Conservation (phyloP, 2,797 vertebrate species). For the Selene dorsalis region DNA sequence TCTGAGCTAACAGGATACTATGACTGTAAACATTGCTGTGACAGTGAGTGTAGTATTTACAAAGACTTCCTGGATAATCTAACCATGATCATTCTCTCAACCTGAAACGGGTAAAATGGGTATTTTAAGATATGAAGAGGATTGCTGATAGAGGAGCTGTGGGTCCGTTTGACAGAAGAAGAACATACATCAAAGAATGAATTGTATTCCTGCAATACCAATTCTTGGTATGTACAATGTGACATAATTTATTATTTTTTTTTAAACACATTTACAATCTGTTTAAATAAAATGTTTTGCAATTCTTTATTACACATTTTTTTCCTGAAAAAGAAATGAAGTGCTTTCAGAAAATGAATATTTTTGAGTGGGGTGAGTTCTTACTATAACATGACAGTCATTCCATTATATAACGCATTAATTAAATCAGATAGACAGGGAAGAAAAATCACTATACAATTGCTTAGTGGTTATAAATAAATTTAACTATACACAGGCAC, state of each 20-base stretch:
- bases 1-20: constrained; percentile 68
- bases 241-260: constrained; percentile 83
- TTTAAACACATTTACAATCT: constrained; percentile 84
- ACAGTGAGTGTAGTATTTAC: constrained; percentile 76
- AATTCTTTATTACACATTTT: constrained; percentile 80
- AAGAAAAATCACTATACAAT: constrained; percentile 76
- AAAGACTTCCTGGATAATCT: constrained; percentile 73
- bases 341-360: constrained; percentile 84
- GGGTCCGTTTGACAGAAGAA: constrained; percentile 73
- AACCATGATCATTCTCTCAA: constrained; percentile 58
- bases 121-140: constrained; percentile 54
- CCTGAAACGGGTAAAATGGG: constrained; percentile 51
- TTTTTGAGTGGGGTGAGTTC: constrained; percentile 70
- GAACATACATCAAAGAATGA: constrained; percentile 73
- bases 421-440: constrained; percentile 74
- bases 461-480: constrained; percentile 88
- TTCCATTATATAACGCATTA: constrained; percentile 75
- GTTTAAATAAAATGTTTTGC: constrained; percentile 84
- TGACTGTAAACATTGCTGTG: constrained; percentile 77
- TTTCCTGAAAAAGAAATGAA: constrained; percentile 82
- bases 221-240: constrained; percentile 84
- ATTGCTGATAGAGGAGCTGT: constrained; percentile 66
- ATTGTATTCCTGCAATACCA: constrained; percentile 80
- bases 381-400: constrained; percentile 67
- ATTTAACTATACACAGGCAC: constrained; percentile 79